Conservation (phyloP, 2,797 vertebrate genomes). For the Rhincodon typus region DNA sequence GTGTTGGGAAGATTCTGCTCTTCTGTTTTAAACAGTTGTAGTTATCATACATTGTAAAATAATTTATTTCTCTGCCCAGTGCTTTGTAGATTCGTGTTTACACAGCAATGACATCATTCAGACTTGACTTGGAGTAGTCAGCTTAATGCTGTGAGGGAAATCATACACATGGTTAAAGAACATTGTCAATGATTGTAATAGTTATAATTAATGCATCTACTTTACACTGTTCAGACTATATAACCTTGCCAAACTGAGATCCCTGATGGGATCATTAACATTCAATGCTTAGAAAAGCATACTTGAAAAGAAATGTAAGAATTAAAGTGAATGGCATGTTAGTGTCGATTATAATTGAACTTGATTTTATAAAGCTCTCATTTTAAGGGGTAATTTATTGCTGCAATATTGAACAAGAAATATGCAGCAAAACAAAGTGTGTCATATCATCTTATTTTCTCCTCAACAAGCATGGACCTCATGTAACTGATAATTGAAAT, state of each 20-base stretch:
- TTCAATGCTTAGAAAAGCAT: neutral
- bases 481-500: neutral
- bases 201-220: neutral
- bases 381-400: neutral
- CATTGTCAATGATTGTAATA: neutral
- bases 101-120: neutral
- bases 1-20: neutral
- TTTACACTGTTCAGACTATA: conserved; percentile 18
- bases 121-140: neutral
- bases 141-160: neutral
- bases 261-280: conserved; percentile 28
- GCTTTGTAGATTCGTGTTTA: neutral
- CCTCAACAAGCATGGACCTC: neutral
- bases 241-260: neutral
- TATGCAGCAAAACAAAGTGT: neutral
- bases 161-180: neutral
- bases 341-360: neutral
- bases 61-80: neutral
- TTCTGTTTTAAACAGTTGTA: neutral
- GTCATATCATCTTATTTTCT: neutral
- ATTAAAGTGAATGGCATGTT: neutral
- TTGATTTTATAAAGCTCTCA: neutral
- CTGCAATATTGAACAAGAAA: neutral
- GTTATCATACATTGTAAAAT: neutral
- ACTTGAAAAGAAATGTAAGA: conserved; percentile 11